phyloP scores from a whole-genome alignment of 2,888 invertebrate species.

The Nephrotoma guestfalica region DNA sequence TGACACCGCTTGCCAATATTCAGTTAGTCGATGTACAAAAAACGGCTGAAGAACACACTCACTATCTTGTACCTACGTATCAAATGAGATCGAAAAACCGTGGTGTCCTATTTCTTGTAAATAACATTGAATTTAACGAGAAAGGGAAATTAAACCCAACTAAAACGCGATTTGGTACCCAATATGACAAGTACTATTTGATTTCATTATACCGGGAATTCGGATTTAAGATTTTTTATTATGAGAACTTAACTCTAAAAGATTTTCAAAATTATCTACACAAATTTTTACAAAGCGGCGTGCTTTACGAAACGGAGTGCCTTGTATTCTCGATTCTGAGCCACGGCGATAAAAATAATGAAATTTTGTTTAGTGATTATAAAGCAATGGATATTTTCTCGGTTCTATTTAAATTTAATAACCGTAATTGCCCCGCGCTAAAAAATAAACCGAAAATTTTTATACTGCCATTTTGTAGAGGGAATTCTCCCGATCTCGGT shows the following conservation, averaged over 20 bases:
- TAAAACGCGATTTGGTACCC: not conserved
- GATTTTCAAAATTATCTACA: not conserved
- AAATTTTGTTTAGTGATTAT: not conserved
- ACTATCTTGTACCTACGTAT: not conserved
- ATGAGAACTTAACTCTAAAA: not conserved
- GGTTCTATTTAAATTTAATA: not conserved
- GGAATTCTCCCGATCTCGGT: not conserved
- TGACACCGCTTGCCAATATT: not conserved
- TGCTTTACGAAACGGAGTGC: not conserved
- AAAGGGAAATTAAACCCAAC: no score
- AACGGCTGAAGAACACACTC: not conserved
- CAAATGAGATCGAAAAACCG: not conserved
- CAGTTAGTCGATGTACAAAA: not conserved
- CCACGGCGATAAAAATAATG: not conserved
- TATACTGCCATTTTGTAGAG: not conserved
- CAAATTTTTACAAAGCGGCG: not conserved
- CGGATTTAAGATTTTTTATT: not conserved
- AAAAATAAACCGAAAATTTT: conserved; percentile 1
- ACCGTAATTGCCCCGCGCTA: not conserved
- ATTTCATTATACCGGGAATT: not conserved
- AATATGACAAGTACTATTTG: not conserved
- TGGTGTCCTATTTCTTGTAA: not conserved
- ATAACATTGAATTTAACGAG: not conserved
- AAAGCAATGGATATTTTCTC: not conserved
- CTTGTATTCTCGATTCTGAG: not conserved